A percentile compares a stretch with the other conserved stretches of the same genome.
Evolutionary conservation across 2,888 invertebrate species (phyloP).

Genomic region (Cheilosia scutellata): DNA sequence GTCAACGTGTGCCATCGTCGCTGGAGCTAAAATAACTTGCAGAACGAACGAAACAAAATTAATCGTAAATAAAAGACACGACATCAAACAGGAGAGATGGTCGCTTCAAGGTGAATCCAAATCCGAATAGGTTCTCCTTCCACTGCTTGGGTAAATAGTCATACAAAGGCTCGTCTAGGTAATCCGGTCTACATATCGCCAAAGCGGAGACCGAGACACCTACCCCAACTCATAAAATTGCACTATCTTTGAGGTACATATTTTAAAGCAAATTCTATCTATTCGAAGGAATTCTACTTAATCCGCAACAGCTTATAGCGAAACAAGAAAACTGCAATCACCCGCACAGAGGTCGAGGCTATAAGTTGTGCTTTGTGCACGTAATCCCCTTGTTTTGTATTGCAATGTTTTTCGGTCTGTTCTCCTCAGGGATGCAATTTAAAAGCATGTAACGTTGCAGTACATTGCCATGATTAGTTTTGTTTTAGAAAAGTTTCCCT

Average conservation of each 20-base stretch:
- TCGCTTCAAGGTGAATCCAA: conserved; percentile 58
- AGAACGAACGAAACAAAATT: neutral
- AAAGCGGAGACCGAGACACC: neutral
- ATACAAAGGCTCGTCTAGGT: neutral
- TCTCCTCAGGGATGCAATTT: conserved; percentile 17
- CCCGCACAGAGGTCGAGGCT: neutral
- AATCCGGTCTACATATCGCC: neutral
- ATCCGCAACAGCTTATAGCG: conserved; percentile 8
- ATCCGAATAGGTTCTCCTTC: conserved; percentile 5
- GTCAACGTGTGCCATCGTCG: conserved; percentile 68
- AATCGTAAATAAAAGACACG: conserved; percentile 57
- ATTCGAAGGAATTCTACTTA: conserved; percentile 14
- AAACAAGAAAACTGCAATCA: neutral
- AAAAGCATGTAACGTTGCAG: neutral
- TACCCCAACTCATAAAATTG: conserved; percentile 29
- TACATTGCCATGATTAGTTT: neutral
- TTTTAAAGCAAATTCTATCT: neutral
- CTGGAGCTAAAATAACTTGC: conserved; percentile 29
- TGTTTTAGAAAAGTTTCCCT: neutral
- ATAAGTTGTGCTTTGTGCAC: neutral
- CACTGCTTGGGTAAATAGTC: neutral
- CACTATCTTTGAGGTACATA: conserved; percentile 17
- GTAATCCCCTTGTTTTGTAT: conserved; percentile 2
- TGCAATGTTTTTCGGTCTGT: neutral
- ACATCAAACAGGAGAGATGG: conserved; percentile 15